These are phyloP conservation scores for Doris montereyensis DNA, from an alignment of 2,888 invertebrate genomes.

Conservation along the genomic window DNA sequence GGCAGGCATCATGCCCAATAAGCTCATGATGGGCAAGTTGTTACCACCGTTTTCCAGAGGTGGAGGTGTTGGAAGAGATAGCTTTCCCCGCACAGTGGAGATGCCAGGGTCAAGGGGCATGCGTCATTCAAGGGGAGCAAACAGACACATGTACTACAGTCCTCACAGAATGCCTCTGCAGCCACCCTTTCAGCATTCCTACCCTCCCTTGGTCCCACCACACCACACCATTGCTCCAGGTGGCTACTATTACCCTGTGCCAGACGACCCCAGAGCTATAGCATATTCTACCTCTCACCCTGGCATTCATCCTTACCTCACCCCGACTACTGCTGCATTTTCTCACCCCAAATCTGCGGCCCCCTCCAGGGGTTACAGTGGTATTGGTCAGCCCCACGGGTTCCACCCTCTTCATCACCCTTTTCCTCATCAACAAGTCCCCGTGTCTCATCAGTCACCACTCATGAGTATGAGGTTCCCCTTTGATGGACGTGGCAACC, in stretches of 20 bases:
- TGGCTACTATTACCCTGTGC: slow-evolving; percentile 39
- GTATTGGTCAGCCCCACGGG: slow-evolving; percentile 23
- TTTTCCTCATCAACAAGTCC: not conserved
- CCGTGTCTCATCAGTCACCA: slow-evolving; percentile 26
- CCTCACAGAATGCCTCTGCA: slow-evolving; percentile 43
- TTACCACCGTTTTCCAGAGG: slow-evolving; percentile 25
- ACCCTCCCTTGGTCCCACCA: slow-evolving; percentile 34
- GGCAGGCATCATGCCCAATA: slow-evolving; percentile 24
- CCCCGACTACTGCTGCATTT: slow-evolving; percentile 29
- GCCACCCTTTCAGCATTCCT: slow-evolving; percentile 25
- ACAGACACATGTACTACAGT: slow-evolving; percentile 42
- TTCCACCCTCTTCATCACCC: slow-evolving; percentile 10
- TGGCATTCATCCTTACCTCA: slow-evolving; percentile 23
- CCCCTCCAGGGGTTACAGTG: slow-evolving; percentile 4
- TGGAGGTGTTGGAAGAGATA: slow-evolving; percentile 24
- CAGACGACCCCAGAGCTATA: slow-evolving; percentile 43
- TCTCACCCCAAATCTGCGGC: slow-evolving; percentile 23
- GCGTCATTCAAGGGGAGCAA: slow-evolving; percentile 27
- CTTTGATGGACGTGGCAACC: slow-evolving; percentile 12
- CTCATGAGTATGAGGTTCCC: not conserved
- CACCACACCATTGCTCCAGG: slow-evolving; percentile 21
- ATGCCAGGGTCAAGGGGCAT: slow-evolving; percentile 31
- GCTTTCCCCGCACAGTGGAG: slow-evolving; percentile 27
- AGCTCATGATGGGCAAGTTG: slow-evolving; percentile 29
- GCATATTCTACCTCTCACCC: slow-evolving; percentile 25